phyloP scores from a whole-genome alignment of 2,888 invertebrate genomes.

The Hymenopus coronatus region DNA sequence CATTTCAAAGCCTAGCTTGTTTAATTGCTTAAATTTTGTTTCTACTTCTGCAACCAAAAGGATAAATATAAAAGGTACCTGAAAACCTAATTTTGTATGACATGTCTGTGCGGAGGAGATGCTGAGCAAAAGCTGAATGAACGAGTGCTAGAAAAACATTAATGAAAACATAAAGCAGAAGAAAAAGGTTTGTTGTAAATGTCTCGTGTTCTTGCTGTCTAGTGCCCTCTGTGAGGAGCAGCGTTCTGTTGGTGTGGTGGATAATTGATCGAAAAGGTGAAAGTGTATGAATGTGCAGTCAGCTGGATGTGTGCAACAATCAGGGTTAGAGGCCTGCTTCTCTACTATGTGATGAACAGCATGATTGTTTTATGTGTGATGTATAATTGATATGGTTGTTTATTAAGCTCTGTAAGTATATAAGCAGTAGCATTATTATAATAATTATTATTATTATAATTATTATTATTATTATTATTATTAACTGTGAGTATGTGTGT shows the following conservation, averaged over 20 bases:
- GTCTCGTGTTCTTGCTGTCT: conserved; percentile 24
- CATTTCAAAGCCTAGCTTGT: neutral
- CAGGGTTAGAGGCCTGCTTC: neutral
- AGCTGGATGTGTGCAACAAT: neutral
- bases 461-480: conserved; percentile 2
- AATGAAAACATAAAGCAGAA: conserved; percentile 1
- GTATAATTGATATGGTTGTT: conserved; percentile 3
- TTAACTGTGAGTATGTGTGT: neutral
- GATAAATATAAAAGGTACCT: conserved; percentile 11
- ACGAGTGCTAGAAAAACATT: neutral
- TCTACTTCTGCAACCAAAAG: neutral
- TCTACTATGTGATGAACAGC: neutral
- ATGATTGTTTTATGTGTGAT: conserved; percentile 3
- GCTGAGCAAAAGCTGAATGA: conserved; percentile 16
- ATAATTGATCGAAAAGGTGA: conserved; percentile 2
- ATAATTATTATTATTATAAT: neutral
- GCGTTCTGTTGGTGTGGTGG: conserved; percentile 17
- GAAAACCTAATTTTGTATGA: conserved; percentile 10
- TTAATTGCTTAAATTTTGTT: neutral
- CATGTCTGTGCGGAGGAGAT: conserved; percentile 5
- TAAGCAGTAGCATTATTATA: neutral
- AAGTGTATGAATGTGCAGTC: neutral
- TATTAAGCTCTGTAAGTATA: conserved; percentile 15
- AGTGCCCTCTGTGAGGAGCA: conserved; percentile 34
- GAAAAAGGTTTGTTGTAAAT: conserved; percentile 20